Evolutionary conservation across 2,113 vertebrate species (phyloP), one percentile per base, ranked within the genome.

Genomic region (Siniperca knerii): DNA sequence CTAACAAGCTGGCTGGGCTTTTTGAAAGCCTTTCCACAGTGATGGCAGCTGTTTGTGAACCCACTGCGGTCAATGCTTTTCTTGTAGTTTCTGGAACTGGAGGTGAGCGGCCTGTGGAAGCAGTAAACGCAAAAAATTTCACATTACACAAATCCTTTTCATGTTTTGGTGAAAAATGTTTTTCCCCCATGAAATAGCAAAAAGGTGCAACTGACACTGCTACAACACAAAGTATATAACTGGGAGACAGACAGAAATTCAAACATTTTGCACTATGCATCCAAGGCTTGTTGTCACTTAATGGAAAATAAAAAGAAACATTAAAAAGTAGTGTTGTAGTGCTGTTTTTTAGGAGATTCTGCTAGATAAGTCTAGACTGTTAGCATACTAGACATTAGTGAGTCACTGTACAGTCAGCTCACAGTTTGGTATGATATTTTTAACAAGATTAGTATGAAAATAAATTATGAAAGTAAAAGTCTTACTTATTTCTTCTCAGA

Each of bases 1-100:
- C 98, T 94, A 1, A 99, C 97, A 75, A 99, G 94, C 89, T 99
- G 98, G 82, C 98, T 99, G 0, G 98, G 98, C 82, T 99, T 99
- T 79, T 99, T 99, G 88, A 99, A 99, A 0, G 98, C 97, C 88
- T 99, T 99, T 60, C 97, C 98, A 48, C 98, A 99, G 92, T 99
- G 98, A 29, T 97, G 97, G 94, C 98, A 99, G 4, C 97, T 97
- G 90, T 99, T 99, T 0, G 97, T 97, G 94, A 99, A 99, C 4
- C 97, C 96, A 79, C 97, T 99, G 85, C 98, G 96, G 91, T 99
- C 98, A 16, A 99, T 97, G 82, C 97, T 99, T 93, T 97, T 97
- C 83, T 98, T 99, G 66, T 99, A 99, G 83, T 98, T 97, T 91
- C 98, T 97, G n/a, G 97, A 96, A 87, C 94, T 97, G 16, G 93